Base-by-base conservation (phyloP, 2,113 vertebrate genomes). In the Notothenia rossii region DNA sequence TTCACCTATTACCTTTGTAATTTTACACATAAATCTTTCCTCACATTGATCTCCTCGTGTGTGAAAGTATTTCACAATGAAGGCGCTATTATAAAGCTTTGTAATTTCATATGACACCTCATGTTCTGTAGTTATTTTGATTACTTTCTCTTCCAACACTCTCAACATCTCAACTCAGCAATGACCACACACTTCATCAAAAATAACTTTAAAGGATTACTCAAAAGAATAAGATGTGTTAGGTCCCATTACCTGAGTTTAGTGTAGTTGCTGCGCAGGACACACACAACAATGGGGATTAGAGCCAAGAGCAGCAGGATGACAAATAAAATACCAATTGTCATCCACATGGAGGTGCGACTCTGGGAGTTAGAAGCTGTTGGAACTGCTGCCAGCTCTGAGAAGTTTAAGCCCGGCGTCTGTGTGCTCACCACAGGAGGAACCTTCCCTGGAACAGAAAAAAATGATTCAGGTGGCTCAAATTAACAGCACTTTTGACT, bases 381-480 rank as follows among this genome's bases (percentile, higher is more conserved):
- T 22, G 55, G 20, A 5, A 14, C 29, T 4, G 12, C 2, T 25
- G 17, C 10, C 17, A 1, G 3, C 3, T 53, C 4, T 9, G 70
- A 58, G 17, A 7, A 25, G 5, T 58, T 65, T 6, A 49, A 7
- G 17, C 0, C 3, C 5, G 68, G 22, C 4, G 11, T 20, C 56
- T 64, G 20, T 9, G 81, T 48, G 18, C 60, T 79, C 53, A 79
- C 76, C n/a, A 54, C 53, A 22, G 74, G 70, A 3, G 59, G 81
- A 48, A 45, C n/a, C 65, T 86, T 93, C 91, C 82, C 92, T 94
- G 77, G 7, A 69, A 62, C 18, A 77, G 59, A 54, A 49, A 10
- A 78, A 0, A 73, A 10, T 25, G 8, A 18, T 36, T 36, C 7
- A 68, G 51, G 50, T 46, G n/a, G 40, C 29, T 17, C 15, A 20